These are phyloP conservation scores for Planococcus citri DNA, from an alignment of 1,140 invertebrate genomes.

Conservation along the genomic window DNA sequence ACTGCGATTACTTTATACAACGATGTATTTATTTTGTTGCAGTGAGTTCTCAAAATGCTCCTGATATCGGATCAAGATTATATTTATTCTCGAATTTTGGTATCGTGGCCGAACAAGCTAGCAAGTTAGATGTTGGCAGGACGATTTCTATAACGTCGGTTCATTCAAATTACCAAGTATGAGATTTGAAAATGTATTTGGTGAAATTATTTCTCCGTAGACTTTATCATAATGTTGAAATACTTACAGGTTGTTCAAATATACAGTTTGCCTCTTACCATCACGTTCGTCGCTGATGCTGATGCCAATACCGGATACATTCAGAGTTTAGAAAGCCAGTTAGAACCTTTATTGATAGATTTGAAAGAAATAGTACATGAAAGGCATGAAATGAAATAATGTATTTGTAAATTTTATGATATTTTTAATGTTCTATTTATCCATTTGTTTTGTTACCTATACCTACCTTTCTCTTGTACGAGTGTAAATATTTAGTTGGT, in stretches of 20 bases:
- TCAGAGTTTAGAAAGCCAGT: not conserved
- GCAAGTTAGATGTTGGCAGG: not conserved
- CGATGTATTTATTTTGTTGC: not conserved
- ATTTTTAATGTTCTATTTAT: no score
- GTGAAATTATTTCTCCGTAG: not conserved
- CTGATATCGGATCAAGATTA: slow-evolving; percentile 1
- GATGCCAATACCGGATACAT: slow-evolving; percentile 5
- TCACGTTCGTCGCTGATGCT: not conserved
- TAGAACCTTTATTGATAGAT: not conserved
- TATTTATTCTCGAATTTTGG: not conserved
- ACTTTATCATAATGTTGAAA: not conserved
- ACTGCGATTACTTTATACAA: no score
- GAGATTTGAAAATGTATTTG: not conserved
- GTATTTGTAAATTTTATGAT: no score
- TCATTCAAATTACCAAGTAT: not conserved
- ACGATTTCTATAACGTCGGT: not conserved
- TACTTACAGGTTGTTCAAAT: not conserved
- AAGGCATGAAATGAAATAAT: not conserved
- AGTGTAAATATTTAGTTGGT: no score
- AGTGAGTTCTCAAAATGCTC: slow-evolving; percentile 4
- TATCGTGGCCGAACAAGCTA: not conserved
- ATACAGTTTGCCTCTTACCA: not conserved
- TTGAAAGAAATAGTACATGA: not conserved
- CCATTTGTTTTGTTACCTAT: no score
- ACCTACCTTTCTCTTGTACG: no score